phyloP scores from a whole-genome alignment of 2,888 invertebrate species.

The Synanthedon myopaeformis region DNA sequence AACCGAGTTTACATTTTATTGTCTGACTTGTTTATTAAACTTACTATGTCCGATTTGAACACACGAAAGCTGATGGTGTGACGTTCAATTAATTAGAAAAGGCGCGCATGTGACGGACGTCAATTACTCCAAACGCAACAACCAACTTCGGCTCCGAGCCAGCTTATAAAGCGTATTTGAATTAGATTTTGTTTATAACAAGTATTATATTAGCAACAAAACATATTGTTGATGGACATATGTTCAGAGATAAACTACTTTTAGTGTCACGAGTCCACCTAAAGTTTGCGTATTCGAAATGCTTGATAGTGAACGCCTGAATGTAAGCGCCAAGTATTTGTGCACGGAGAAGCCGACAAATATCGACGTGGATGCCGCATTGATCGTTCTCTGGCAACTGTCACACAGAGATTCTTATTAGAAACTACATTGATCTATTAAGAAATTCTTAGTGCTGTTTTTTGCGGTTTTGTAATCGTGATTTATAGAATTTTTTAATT shows the following conservation, averaged over 20 bases:
- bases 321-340: neutral
- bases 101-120: slow-evolving; percentile 10
- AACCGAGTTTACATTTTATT: too few relatives aligned
- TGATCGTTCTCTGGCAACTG: slow-evolving; percentile 13
- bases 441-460: neutral
- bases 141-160: slow-evolving; percentile 31
- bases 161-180: slow-evolving; percentile 15
- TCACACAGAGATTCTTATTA: slow-evolving; percentile 13
- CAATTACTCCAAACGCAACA: slow-evolving; percentile 17
- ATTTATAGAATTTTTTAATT: too few relatives aligned
- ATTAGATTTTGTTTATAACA: neutral
- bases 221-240: neutral
- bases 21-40: too few relatives aligned
- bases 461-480: neutral
- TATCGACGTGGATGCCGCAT: slow-evolving; percentile 7
- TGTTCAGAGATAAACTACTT: neutral
- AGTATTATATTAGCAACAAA: neutral
- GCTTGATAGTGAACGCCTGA: neutral
- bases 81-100: slow-evolving; percentile 22
- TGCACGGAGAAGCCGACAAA: slow-evolving; percentile 7
- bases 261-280: neutral
- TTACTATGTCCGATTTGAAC: neutral
- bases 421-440: slow-evolving; percentile 12
- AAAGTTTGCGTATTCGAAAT: neutral
- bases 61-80: slow-evolving; percentile 6